Base-by-base conservation (phyloP, 1,140 invertebrate species). In the Diorhabda elongata region DNA sequence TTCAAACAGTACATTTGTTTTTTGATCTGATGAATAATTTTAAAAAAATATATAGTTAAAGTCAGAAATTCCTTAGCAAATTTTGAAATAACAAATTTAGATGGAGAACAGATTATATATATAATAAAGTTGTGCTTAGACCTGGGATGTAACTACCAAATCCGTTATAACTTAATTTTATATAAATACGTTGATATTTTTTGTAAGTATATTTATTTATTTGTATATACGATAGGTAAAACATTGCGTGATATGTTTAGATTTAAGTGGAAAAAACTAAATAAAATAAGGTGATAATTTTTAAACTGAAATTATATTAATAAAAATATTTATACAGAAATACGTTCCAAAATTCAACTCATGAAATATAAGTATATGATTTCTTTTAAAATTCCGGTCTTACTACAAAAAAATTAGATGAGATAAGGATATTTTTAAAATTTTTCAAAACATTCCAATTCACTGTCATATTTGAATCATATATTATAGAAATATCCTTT, bases 241-340 rank as follows among this genome's bases (percentile, higher is more conserved):
- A 69, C 71, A 72, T 70, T 73, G 73, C 67, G 75, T 74, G 75
- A 75, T 76, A 74, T 73, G 69, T 74, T 66, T 69, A 71, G 71
- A 61, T 43, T 70, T 60, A 71, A 73, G 68, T 58, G 42, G 66
- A 69, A 63, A 67, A 71, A 69, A 70, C 67, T 45, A 68, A 74
- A 71, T 71, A 75, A 43, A 60, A 47, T 60, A 45, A 67, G 58
- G 74, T 75, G 74, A 75, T 75, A 75, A 73, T 72, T 74, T 73
- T 70, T 70, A 70, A 73, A 70, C 57, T 68, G 70, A 73, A 69
- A 62, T 67, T 72, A 73, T 68, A 69, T 69, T 58, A 67, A 73
- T 66, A 74, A 73, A 74, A 74, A 52, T 74, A 75, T 76, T 73
- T 74, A 74, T 66, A 74, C 66, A 69, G 42, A 69, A 73, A 74